Percentiles rank a stretch among this genome's conserved stretches.
phyloP scores from a whole-genome alignment of 2,797 vertebrate species.

The Borostomias antarcticus region DNA sequence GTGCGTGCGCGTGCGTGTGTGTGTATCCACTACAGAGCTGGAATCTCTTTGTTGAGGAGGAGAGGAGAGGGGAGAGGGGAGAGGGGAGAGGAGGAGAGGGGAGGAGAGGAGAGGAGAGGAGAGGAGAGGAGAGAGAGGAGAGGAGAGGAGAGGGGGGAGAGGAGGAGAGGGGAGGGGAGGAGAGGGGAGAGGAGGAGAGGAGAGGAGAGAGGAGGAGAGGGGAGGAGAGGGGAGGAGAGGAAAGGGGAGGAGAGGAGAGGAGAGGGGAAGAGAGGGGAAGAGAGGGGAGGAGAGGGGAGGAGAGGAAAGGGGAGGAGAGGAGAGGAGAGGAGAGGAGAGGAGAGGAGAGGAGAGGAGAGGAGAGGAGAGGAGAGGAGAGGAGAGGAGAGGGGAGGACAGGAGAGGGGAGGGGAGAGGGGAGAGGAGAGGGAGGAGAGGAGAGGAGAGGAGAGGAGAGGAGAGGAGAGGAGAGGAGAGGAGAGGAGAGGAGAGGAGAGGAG shows the following conservation, averaged over 20 bases:
- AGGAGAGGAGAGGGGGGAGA: neutral
- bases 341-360: constrained; percentile 13
- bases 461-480: no score
- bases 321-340: neutral
- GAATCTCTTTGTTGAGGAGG: no score
- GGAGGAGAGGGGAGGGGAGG: neutral
- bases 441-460: no score
- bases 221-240: neutral
- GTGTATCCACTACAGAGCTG: constrained; percentile 23
- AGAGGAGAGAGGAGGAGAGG: constrained; percentile 50
- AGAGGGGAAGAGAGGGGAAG: neutral
- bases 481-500: no score
- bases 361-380: no score
- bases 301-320: constrained; percentile 16
- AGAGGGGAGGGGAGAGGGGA: constrained; percentile 40
- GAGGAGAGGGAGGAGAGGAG: no score
- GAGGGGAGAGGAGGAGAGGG: no score
- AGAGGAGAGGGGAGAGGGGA: no score
- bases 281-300: neutral
- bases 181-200: constrained; percentile 28
- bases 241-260: neutral
- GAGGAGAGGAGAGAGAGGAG: neutral
- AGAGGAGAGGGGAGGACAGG: no score
- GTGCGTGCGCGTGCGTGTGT: neutral
- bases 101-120: no score